A percentile compares a stretch with the other conserved stretches of the same genome.
Evolutionary conservation across 2,797 vertebrate species (phyloP).

Genomic region (Cossypha niveicapilla): DNA sequence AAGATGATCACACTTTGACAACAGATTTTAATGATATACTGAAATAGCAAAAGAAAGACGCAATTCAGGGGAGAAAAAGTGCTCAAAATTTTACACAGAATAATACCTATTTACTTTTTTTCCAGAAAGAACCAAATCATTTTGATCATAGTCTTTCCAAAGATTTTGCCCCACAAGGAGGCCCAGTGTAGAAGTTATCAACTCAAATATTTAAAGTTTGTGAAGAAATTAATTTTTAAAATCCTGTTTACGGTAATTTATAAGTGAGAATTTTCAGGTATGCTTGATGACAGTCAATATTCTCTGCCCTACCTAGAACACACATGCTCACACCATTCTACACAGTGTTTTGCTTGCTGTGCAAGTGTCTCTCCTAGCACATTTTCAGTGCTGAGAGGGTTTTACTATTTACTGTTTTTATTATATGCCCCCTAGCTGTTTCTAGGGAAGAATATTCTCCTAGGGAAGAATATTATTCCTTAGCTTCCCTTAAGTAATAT

Average conservation of each 20-base stretch:
- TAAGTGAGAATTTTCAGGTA: background rate
- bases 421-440: background rate
- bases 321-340: background rate
- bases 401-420: background rate
- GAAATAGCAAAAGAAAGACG: background rate
- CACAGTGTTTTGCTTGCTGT: background rate
- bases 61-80: accelerated
- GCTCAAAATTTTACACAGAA: background rate
- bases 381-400: background rate
- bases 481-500: slow-evolving; percentile 21
- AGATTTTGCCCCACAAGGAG: background rate
- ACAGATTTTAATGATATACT: background rate
- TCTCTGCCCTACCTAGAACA: background rate
- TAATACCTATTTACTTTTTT: background rate
- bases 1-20: background rate
- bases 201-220: background rate
- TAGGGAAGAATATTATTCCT: background rate
- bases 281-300: background rate
- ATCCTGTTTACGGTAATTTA: background rate
- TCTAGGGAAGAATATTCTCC: background rate
- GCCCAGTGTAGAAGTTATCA: background rate
- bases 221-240: background rate
- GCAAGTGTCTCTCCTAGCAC: background rate
- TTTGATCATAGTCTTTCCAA: background rate
- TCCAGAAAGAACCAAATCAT: background rate